phyloP scores from a whole-genome alignment of 2,797 vertebrate genomes.

The Anguilla megastoma region DNA sequence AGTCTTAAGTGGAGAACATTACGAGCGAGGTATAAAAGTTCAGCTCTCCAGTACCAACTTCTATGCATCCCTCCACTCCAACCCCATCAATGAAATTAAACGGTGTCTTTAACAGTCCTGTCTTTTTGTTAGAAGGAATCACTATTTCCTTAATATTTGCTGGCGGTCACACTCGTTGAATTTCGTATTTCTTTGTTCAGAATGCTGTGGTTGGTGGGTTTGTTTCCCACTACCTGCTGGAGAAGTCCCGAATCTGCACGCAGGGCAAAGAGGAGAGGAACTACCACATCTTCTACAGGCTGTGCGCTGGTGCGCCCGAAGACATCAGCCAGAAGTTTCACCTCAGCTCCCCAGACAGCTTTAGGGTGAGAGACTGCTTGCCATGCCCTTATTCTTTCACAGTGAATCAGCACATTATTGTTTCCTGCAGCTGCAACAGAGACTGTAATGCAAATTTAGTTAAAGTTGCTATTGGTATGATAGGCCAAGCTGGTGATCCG shows the following conservation, averaged over 20 bases:
- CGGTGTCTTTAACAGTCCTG: neutral
- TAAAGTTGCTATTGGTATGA: neutral
- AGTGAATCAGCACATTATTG: neutral
- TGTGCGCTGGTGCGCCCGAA: constrained; percentile 91
- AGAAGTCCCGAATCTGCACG: constrained; percentile 94
- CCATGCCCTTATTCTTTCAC: neutral
- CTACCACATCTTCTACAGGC: constrained; percentile 96
- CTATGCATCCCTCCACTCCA: too few relatives aligned
- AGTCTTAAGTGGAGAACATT: too few relatives aligned
- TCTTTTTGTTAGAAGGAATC: neutral
- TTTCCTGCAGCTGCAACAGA: neutral
- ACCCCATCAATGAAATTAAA: too few relatives aligned
- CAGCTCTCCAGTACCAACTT: too few relatives aligned
- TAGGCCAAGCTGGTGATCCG: neutral
- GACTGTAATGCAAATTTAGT: neutral
- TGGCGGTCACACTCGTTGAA: neutral
- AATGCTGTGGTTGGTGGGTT: constrained; percentile 92
- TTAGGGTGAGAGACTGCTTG: constrained; percentile 77
- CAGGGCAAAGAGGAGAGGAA: constrained; percentile 94
- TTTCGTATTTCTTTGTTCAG: constrained; percentile 64
- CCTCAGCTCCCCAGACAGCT: constrained; percentile 87
- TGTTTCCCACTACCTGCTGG: constrained; percentile 96
- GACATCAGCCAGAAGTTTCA: constrained; percentile 88
- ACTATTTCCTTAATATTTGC: neutral
- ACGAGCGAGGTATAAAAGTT: too few relatives aligned